Conservation (phyloP, 1,140 invertebrate genomes). For the Battus philenor region DNA sequence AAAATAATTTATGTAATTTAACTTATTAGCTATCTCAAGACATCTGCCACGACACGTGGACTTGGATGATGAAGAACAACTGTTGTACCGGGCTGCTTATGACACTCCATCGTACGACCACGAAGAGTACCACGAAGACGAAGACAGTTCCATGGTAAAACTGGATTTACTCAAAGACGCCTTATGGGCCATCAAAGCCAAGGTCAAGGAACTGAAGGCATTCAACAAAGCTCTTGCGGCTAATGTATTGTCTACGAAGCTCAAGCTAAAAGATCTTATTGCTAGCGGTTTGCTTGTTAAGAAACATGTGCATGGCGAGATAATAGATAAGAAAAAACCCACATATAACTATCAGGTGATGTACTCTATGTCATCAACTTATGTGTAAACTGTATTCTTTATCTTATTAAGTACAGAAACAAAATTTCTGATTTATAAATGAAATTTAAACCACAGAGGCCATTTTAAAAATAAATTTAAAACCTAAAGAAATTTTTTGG, state of each 20-base stretch:
- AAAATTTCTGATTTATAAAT: no score
- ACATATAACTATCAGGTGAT: constrained; percentile 44
- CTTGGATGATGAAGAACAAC: constrained; percentile 53
- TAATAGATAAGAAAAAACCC: constrained; percentile 43
- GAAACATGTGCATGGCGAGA: constrained; percentile 36
- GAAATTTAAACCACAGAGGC: no score
- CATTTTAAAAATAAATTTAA: no score
- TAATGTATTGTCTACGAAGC: constrained; percentile 49
- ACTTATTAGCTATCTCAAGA: constrained; percentile 24
- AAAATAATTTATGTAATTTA: no score
- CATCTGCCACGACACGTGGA: constrained; percentile 43
- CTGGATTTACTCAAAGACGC: constrained; percentile 55
- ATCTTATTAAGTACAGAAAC: background rate
- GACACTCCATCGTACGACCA: constrained; percentile 53
- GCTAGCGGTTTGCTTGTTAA: constrained; percentile 30
- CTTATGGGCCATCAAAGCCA: constrained; percentile 55
- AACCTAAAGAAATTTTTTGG: no score
- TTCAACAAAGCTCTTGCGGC: constrained; percentile 59
- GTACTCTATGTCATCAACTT: background rate
- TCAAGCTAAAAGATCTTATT: constrained; percentile 55
- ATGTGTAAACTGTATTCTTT: no score
- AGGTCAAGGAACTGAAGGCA: constrained; percentile 53
- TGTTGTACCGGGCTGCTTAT: constrained; percentile 48
- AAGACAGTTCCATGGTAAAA: constrained; percentile 36
- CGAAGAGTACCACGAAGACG: constrained; percentile 40